Base-by-base conservation (phyloP, 2,113 vertebrate genomes). In the Corythornis cristatus region DNA sequence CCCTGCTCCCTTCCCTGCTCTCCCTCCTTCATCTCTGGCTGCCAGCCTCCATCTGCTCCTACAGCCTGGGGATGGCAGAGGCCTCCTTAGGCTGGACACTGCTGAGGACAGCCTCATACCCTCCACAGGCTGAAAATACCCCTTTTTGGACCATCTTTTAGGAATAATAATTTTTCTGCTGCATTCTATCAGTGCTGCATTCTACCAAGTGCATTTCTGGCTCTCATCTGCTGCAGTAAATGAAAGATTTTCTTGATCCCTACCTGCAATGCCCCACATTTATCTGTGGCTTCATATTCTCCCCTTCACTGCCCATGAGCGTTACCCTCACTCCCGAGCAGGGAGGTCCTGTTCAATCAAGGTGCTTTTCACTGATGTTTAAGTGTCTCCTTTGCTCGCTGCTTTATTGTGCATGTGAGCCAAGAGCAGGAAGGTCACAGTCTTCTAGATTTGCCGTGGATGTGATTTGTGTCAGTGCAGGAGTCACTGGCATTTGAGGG, bases 311-410 rank as follows among this genome's bases (percentile, higher is more conserved):
- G 16, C 42, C 37, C 19, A 14, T 3, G 17, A n/a, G 28, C 21
- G 10, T 18, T 40, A 25, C 17, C 12, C 53, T 46, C n/a, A 56
- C 43, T 51, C 28, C 43, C 42, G 71, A 65, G 20, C 51, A 26
- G 12, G 16, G 9, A 14, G 26, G 11, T n/a, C 62, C 11, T 33
- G 43, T 1, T 70, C 0, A 2, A 57, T 29, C 7, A 19, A n/a
- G 31, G 23, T 51, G 50, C 26, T 64, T 25, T 57, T 43, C 2
- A 0, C 16, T 19, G 57, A 16, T 51, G 22, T 46, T 40, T 43
- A 43, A 81, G 26, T n/a, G 29, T 35, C 54, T 60, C 40, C 60
- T 79, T 85, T 42, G 9, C 71, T 60, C 51, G 8, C 46, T 60
- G 71, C 37, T 83, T 60, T 60, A 64, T 15, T 18, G 37, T n/a